These are phyloP conservation scores for Cataglyphis albicans DNA, from an alignment of 2,888 invertebrate species.

Conservation along the genomic window DNA sequence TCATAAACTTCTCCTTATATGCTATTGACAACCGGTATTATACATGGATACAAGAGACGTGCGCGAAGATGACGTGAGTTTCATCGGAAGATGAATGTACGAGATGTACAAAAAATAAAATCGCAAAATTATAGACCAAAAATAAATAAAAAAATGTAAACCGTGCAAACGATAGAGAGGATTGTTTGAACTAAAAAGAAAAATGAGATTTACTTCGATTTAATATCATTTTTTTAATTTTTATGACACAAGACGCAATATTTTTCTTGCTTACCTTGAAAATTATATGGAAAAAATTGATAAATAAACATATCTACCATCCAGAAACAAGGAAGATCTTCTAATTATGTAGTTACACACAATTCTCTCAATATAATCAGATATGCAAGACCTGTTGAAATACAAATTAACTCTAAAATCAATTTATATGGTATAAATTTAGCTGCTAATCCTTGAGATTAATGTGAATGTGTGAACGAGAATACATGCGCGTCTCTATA, in stretches of 20 bases:
- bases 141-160: not conserved
- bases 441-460: not conserved
- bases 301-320: not conserved
- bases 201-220: not conserved
- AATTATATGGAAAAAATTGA: not conserved
- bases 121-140: not conserved
- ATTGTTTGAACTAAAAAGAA: not conserved
- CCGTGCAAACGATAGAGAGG: not conserved
- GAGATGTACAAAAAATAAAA: not conserved
- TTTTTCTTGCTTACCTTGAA: not conserved
- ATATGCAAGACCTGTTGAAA: not conserved
- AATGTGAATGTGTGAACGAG: not conserved
- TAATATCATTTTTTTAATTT: not conserved
- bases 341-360: not conserved
- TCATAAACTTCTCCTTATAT: not conserved
- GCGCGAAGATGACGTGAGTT: not conserved
- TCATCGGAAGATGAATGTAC: slow-evolving; percentile 2
- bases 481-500: not conserved
- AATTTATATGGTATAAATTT: not conserved
- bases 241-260: not conserved
- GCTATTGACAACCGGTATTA: not conserved
- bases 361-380: not conserved
- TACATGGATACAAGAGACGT: not conserved
- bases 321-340: not conserved
- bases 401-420: not conserved